Percentiles rank a stretch among this genome's conserved stretches.
These are phyloP conservation scores for Chaetorhynchus papuensis DNA, from an alignment of 2,113 vertebrate genomes.

Conservation along the genomic window DNA sequence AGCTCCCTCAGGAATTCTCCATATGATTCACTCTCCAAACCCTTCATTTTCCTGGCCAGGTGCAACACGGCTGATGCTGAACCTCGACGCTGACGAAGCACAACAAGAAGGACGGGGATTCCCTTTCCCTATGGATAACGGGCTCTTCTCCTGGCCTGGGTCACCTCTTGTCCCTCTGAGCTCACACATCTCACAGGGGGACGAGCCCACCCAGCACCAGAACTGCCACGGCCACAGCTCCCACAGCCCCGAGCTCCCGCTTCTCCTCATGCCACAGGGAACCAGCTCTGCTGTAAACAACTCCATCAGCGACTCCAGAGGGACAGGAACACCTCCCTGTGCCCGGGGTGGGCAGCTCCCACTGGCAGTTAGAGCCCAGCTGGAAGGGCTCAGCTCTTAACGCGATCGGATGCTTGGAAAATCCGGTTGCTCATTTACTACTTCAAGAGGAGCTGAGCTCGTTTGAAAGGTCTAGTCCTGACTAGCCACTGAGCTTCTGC, in stretches of 20 bases:
- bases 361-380: neutral
- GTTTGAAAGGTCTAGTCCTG: neutral
- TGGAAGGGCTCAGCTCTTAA: neutral
- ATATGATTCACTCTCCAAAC: neutral
- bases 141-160: neutral
- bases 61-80: neutral
- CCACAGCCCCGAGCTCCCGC: fast-evolving
- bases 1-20: neutral
- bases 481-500: neutral
- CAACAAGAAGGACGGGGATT: neutral
- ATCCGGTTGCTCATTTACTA: neutral
- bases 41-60: neutral
- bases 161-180: neutral
- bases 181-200: neutral
- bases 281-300: neutral
- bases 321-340: neutral
- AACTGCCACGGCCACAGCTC: fast-evolving
- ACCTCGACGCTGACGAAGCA: fast-evolving
- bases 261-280: neutral
- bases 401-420: neutral
- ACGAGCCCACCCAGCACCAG: fast-evolving
- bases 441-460: neutral
- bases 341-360: neutral
- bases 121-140: fast-evolving
- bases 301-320: fast-evolving